Evolutionary conservation across 2,113 vertebrate genomes (phyloP), one percentile per base, ranked within the genome.

Genomic region (Ictalurus punctatus): DNA sequence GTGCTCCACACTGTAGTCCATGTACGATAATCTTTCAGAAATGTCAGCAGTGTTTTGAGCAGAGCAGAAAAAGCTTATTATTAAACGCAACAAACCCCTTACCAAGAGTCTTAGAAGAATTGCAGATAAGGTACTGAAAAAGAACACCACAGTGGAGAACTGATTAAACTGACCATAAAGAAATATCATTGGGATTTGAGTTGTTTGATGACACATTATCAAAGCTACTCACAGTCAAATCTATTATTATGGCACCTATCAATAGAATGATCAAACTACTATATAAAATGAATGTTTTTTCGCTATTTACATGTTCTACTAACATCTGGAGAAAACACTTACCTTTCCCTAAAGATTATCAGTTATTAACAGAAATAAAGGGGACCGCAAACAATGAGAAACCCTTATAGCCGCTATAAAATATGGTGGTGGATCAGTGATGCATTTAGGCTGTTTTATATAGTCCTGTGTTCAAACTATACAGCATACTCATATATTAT

Each of bases 11-110:
- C 30, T 44, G 37, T 44, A 76, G 73, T 1, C n/a, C 23, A 52
- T 86, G 44, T 67, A 65, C 67, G 48, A 73, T 71, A 37, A 89
- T 81, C 48, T 54, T n/a, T 58, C 25, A 48, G n/a, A 83, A 86
- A 71, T 52, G 54, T 58, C n/a, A 37, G 14, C 65, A 61, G 37
- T 86, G 76, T 74, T 81, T 74, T 86, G 76, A 81, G 52, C 63
- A 30, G 73, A 44, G 83, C 25, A 73, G 27, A 76, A 8, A 27
- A 58, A 44, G 34, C 1, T 48, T 79, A 12, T 44, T 30, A n/a
- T 59, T 0, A 21, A 87, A 48, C 59, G 34, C 1, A 14, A 87
- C 12, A 6, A 65, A 86, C n/a, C 27, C 19, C 37, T 63, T 59
- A 86, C 34, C 0, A 6, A 21, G 74, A 52, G 40, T 81, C 40